Percentiles rank a stretch among this genome's conserved stretches.
Conservation (phyloP, 2,113 vertebrate species). For the Ploceus nigricollis region DNA sequence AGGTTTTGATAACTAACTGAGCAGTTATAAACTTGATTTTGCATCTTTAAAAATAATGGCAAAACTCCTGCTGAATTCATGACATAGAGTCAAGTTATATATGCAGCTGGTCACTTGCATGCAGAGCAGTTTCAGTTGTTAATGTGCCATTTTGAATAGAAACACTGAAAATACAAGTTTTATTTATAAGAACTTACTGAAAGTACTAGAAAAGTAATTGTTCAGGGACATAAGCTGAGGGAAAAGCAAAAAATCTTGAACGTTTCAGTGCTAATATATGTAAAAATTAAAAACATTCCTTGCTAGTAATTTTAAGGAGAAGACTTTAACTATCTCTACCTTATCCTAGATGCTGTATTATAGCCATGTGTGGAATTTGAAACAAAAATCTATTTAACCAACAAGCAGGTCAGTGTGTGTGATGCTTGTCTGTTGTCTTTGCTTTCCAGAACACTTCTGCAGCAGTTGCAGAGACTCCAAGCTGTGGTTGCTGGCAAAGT, state of each 20-base stretch:
- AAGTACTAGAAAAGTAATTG: not conserved
- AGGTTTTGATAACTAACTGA: not conserved
- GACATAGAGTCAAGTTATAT: not conserved
- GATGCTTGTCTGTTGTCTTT: not conserved
- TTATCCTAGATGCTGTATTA: not conserved
- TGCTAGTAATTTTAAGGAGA: not conserved
- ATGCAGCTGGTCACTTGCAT: not conserved
- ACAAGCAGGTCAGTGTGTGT: not conserved
- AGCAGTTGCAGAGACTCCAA: conserved; percentile 96
- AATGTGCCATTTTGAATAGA: not conserved
- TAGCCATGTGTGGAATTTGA: not conserved
- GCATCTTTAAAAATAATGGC: not conserved
- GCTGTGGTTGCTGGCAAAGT: conserved; percentile 89
- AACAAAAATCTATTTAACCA: not conserved
- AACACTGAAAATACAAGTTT: not conserved
- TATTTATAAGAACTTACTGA: not conserved
- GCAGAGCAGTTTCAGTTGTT: not conserved
- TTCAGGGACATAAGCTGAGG: not conserved
- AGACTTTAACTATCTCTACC: not conserved
- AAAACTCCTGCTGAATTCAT: not conserved
- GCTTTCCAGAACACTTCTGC: conserved; percentile 86
- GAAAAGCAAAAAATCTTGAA: not conserved
- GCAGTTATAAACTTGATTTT: not conserved
- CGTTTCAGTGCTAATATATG: not conserved
- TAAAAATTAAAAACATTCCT: not conserved